phyloP scores from a whole-genome alignment of 1,140 invertebrate species.

The Drosophila dunni region DNA sequence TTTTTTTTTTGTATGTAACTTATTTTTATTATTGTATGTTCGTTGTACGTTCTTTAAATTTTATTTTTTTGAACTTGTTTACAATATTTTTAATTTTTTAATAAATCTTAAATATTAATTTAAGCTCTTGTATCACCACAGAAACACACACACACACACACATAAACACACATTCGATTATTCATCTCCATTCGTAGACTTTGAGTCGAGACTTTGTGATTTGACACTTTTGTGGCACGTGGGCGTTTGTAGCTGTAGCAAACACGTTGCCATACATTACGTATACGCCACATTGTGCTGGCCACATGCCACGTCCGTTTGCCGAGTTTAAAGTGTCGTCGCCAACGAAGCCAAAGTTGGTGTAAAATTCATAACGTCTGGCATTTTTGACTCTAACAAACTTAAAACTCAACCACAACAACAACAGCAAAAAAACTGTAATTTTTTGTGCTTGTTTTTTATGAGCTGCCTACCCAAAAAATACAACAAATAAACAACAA shows the following conservation, averaged over 20 bases:
- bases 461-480: conserved; percentile 54
- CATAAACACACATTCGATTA: not conserved
- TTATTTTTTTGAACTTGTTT: no score
- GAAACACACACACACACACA: not conserved
- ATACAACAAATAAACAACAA: not conserved
- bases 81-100: no score
- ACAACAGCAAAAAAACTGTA: conserved; percentile 4
- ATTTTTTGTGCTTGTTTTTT: conserved; percentile 35
- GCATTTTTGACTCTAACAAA: conserved; percentile 62
- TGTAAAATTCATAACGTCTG: conserved; percentile 61
- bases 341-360: conserved; percentile 38
- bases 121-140: not conserved
- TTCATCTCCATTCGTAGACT: conserved; percentile 4
- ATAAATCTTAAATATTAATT: no score
- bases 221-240: conserved; percentile 51
- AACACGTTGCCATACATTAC: conserved; percentile 69
- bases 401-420: conserved; percentile 17
- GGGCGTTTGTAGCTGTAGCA: conserved; percentile 44
- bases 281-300: conserved; percentile 63
- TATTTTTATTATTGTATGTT: no score
- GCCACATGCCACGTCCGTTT: conserved; percentile 24
- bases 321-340: conserved; percentile 37
- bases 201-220: conserved; percentile 11
- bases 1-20: no score
- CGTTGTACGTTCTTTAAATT: no score